phyloP scores from a whole-genome alignment of 1,140 invertebrate genomes.

The Eriocheir sinensis region DNA sequence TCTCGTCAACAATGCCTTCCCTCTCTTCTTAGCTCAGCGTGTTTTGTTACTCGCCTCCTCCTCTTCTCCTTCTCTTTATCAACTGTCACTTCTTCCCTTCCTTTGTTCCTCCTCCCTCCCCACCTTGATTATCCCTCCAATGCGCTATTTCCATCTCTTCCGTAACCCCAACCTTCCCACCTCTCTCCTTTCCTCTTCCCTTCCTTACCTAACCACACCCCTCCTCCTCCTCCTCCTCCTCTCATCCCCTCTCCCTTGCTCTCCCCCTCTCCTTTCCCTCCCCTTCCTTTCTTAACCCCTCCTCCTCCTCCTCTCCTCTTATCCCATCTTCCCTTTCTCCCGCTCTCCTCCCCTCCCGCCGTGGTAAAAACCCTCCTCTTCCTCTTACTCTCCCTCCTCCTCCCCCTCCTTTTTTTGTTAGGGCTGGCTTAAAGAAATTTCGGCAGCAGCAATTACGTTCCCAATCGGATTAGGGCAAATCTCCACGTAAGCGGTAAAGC shows the following conservation, averaged over 20 bases:
- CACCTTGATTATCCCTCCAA: neutral
- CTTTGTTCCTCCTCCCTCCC: neutral
- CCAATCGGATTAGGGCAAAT: slow-evolving; percentile 76
- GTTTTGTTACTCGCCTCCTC: neutral
- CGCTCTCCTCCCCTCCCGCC: neutral
- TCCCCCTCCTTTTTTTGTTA: slow-evolving; percentile 69
- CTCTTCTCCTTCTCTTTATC: neutral
- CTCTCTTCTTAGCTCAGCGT: neutral
- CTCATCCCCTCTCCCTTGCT: neutral
- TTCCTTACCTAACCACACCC: neutral
- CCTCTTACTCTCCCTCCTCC: slow-evolving; percentile 23
- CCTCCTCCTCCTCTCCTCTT: neutral
- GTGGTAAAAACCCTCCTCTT: slow-evolving; percentile 7
- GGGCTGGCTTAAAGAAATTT: slow-evolving; percentile 71
- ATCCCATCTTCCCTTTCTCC: slow-evolving; percentile 20
- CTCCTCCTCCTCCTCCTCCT: neutral
- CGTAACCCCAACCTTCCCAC: neutral
- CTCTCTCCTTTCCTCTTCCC: neutral
- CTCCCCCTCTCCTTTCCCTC: neutral
- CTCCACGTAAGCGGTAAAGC: slow-evolving; percentile 77
- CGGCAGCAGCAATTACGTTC: slow-evolving; percentile 74
- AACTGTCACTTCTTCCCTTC: neutral
- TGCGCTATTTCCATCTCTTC: neutral
- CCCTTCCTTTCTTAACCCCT: neutral
- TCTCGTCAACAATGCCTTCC: neutral